A percentile compares a stretch with the other conserved stretches of the same genome.
These are phyloP conservation scores for Coendou prehensilis DNA, from an alignment of 2,797 vertebrate species.

Conservation along the genomic window DNA sequence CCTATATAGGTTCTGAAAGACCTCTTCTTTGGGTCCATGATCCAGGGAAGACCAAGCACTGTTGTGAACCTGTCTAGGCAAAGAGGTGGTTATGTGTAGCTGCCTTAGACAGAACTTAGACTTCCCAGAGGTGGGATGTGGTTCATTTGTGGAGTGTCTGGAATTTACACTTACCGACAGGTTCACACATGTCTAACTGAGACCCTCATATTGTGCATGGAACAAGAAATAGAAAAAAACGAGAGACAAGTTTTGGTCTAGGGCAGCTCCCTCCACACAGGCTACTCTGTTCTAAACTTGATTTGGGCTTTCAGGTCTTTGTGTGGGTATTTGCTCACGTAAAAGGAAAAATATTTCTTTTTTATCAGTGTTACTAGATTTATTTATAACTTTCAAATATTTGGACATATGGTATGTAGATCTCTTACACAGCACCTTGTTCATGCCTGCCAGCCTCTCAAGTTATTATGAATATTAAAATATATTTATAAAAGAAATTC, in stretches of 20 bases:
- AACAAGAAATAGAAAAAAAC: neutral
- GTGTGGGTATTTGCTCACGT: neutral
- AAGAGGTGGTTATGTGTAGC: neutral
- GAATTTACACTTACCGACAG: neutral
- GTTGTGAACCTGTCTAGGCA: neutral
- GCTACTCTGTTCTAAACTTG: neutral
- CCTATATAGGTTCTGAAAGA: neutral
- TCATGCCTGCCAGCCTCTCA: neutral
- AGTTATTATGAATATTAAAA: constrained; percentile 20
- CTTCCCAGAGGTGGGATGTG: neutral
- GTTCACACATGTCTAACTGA: neutral
- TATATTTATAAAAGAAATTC: constrained; percentile 22
- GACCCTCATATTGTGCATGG: neutral
- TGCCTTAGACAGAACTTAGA: neutral
- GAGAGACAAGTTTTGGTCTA: neutral
- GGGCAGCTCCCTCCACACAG: neutral
- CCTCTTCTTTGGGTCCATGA: neutral
- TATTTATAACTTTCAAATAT: constrained; percentile 36
- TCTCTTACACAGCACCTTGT: neutral
- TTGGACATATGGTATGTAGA: neutral
- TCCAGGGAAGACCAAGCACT: neutral
- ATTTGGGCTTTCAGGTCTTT: neutral
- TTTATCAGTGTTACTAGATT: neutral
- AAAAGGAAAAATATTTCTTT: neutral
- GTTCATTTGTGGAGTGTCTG: neutral